A percentile compares a stretch with the other conserved stretches of the same genome.
These are phyloP conservation scores for Liparis tanakae DNA, from an alignment of 2,797 vertebrate genomes.

Conservation along the genomic window DNA sequence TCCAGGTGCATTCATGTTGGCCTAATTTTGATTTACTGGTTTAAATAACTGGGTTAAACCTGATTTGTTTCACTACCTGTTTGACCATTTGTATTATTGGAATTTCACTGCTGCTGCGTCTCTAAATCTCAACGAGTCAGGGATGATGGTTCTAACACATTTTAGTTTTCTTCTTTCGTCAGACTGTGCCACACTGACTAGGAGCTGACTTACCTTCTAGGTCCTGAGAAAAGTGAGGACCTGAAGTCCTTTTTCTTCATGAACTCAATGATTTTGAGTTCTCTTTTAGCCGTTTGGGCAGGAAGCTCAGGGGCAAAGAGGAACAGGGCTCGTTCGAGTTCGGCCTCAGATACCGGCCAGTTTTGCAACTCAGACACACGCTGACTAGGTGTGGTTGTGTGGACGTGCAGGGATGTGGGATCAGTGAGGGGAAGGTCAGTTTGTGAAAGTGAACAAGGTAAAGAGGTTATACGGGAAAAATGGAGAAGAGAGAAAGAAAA, in stretches of 20 bases:
- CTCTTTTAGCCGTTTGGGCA: slow-evolving; percentile 83
- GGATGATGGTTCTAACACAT: not conserved
- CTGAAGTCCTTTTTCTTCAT: slow-evolving; percentile 94
- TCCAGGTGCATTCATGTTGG: not conserved
- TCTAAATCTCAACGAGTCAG: not conserved
- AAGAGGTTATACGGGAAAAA: slow-evolving; percentile 28
- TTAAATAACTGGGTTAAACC: not conserved
- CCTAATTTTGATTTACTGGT: not conserved
- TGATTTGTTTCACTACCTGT: too few relatives aligned
- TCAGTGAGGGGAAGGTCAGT: not conserved
- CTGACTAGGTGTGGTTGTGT: slow-evolving; percentile 81
- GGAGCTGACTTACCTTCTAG: slow-evolving; percentile 87
- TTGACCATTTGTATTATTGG: not conserved
- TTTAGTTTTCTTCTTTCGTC: not conserved
- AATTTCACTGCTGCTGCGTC: not conserved
- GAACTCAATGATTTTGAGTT: slow-evolving; percentile 92
- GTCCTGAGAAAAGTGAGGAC: slow-evolving; percentile 83
- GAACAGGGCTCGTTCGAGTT: slow-evolving; percentile 82
- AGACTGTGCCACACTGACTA: not conserved
- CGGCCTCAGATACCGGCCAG: slow-evolving; percentile 86
- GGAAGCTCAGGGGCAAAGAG: slow-evolving; percentile 83
- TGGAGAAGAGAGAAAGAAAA: slow-evolving; percentile 35
- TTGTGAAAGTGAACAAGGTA: slow-evolving; percentile 20
- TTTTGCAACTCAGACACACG: slow-evolving; percentile 86
- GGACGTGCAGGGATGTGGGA: slow-evolving; percentile 20